Conservation (phyloP, 2,113 vertebrate genomes). For the Alosa alosa region DNA sequence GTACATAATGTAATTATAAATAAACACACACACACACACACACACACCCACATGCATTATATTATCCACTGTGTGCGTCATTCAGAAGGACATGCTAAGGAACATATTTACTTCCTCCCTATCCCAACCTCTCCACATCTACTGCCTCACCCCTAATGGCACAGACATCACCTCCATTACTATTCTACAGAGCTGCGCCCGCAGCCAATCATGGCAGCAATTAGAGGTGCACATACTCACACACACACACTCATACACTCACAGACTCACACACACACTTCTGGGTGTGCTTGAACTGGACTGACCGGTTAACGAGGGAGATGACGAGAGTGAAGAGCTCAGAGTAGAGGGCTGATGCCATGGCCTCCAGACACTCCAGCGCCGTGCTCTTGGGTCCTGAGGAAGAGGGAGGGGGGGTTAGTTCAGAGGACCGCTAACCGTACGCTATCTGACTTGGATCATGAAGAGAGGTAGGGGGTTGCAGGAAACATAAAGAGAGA, state of each 20-base stretch:
- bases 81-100: not conserved
- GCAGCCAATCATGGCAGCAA: not conserved
- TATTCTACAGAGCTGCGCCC: not conserved
- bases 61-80: not conserved
- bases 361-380: slow-evolving; percentile 92
- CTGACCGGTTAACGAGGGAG: slow-evolving; percentile 91
- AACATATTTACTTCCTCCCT: not conserved
- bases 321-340: slow-evolving; percentile 93
- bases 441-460: not conserved
- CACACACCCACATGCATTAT: not conserved
- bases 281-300: not conserved
- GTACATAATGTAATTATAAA: not conserved
- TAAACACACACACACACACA: not conserved
- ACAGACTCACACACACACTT: not conserved
- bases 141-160: not conserved
- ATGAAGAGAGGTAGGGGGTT: not conserved
- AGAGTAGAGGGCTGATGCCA: slow-evolving; percentile 87
- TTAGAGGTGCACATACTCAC: not conserved
- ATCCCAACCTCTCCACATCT: not conserved
- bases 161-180: no score
- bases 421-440: not conserved
- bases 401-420: not conserved
- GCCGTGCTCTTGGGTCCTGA: slow-evolving; percentile 86
- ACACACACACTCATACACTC: not conserved
- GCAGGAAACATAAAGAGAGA: not conserved